phyloP scores from a whole-genome alignment of 2,888 invertebrate species.

The Ephialtes manifestator region DNA sequence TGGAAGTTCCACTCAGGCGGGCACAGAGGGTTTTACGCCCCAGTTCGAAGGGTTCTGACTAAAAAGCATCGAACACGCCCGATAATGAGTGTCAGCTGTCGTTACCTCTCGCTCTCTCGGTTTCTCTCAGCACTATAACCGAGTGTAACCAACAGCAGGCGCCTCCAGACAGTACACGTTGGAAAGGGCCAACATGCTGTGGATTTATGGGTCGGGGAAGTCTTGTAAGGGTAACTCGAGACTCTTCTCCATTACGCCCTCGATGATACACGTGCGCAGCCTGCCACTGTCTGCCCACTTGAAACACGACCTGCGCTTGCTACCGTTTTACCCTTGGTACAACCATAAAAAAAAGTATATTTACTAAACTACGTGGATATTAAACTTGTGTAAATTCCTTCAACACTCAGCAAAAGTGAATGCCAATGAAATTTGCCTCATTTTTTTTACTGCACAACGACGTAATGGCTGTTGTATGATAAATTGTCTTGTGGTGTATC shows the following conservation, averaged over 20 bases:
- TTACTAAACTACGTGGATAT: constrained; percentile 14
- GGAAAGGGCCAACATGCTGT: constrained; percentile 46
- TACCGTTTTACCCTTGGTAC: constrained; percentile 19
- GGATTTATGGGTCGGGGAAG: constrained; percentile 57
- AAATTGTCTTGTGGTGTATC: too few relatives aligned
- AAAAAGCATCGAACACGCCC: constrained; percentile 62
- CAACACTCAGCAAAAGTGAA: neutral
- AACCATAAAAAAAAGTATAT: neutral
- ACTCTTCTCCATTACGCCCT: constrained; percentile 64
- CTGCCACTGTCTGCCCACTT: constrained; percentile 46
- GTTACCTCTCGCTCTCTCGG: constrained; percentile 35
- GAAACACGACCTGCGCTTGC: constrained; percentile 51
- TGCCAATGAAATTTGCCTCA: neutral
- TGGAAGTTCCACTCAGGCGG: constrained; percentile 20
- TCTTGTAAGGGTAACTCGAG: constrained; percentile 60
- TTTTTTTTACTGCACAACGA: neutral
- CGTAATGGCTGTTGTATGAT: too few relatives aligned
- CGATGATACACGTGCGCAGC: constrained; percentile 61
- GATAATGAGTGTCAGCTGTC: constrained; percentile 73
- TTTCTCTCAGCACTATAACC: constrained; percentile 24
- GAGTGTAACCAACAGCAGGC: constrained; percentile 53
- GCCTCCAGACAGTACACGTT: constrained; percentile 29
- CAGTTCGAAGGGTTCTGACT: constrained; percentile 32
- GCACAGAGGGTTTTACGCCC: constrained; percentile 2
- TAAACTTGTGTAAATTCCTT: neutral